Evolutionary conservation across 2,888 invertebrate genomes (phyloP).

Genomic region (Thysanoteuthis rhombus): DNA sequence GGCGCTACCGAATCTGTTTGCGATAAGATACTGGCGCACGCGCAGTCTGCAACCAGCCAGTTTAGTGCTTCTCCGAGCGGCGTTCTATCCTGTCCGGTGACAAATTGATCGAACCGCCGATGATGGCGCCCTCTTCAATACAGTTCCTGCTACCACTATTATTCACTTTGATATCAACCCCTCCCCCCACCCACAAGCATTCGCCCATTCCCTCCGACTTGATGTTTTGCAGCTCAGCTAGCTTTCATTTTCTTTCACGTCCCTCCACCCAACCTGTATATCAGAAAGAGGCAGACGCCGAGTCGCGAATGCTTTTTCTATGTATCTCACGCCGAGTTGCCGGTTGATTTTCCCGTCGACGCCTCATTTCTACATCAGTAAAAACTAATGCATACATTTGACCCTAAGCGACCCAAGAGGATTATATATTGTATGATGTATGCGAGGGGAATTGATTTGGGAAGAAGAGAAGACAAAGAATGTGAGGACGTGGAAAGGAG

Average conservation of each 20-base stretch:
- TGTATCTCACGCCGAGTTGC: neutral
- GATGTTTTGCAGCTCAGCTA: neutral
- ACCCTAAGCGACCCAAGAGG: neutral
- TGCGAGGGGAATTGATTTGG: neutral
- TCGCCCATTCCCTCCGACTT: neutral
- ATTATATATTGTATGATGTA: constrained; percentile 12
- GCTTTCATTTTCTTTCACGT: neutral
- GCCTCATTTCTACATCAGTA: neutral
- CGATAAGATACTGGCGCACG: neutral
- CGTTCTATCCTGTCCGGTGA: neutral
- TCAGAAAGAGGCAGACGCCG: neutral
- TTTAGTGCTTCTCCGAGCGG: neutral
- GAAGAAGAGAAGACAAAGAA: neutral
- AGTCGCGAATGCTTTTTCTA: neutral
- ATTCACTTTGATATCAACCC: neutral
- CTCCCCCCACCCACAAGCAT: neutral
- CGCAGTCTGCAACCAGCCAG: neutral
- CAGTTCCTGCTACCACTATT: neutral
- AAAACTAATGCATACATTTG: constrained; percentile 12
- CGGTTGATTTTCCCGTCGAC: neutral
- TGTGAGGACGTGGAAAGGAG: neutral
- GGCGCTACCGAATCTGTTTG: neutral
- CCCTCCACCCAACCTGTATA: neutral
- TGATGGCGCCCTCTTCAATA: neutral
- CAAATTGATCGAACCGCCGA: neutral